Conservation (phyloP, 2,797 vertebrate species). For the Danio choprae region DNA sequence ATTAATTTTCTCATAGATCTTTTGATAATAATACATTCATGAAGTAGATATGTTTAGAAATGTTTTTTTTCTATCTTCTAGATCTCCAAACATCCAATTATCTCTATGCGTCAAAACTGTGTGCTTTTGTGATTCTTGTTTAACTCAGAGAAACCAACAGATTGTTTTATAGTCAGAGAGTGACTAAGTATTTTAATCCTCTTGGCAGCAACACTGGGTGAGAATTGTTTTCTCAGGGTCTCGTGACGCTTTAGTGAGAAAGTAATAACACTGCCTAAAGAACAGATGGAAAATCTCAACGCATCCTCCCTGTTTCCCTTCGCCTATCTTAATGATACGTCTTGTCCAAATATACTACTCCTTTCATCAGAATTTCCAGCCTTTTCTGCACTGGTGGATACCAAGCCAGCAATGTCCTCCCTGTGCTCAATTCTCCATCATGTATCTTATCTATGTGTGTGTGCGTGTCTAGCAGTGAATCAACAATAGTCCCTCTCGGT, state of each 20-base stretch:
- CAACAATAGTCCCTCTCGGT: slow-evolving; percentile 76
- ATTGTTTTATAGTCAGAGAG: slow-evolving; percentile 72
- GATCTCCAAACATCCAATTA: slow-evolving; percentile 68
- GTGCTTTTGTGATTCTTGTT: slow-evolving; percentile 66
- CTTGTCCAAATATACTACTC: slow-evolving; percentile 86
- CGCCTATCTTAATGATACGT: slow-evolving; percentile 85
- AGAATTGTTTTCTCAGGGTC: slow-evolving; percentile 62
- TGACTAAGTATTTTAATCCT: slow-evolving; percentile 68
- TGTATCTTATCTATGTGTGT: slow-evolving; percentile 79
- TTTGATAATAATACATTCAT: slow-evolving; percentile 53
- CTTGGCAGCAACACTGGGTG: slow-evolving; percentile 66
- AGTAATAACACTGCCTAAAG: slow-evolving; percentile 79
- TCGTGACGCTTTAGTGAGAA: slow-evolving; percentile 66
- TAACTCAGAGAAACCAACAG: slow-evolving; percentile 56
- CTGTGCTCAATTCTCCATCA: slow-evolving; percentile 60
- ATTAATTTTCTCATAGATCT: slow-evolving; percentile 11
- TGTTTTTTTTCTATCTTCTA: slow-evolving; percentile 57
- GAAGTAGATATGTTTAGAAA: slow-evolving; percentile 54
- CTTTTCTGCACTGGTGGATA: slow-evolving; percentile 76
- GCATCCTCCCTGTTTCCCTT: slow-evolving; percentile 77
- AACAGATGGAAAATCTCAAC: slow-evolving; percentile 83
- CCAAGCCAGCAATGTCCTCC: slow-evolving; percentile 77
- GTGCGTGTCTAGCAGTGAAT: slow-evolving; percentile 66
- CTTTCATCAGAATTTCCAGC: slow-evolving; percentile 88
- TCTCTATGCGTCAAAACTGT: slow-evolving; percentile 70